Evolutionary conservation across 2,113 vertebrate genomes (phyloP), one percentile per base, ranked within the genome.

Genomic region (Sander vitreus): DNA sequence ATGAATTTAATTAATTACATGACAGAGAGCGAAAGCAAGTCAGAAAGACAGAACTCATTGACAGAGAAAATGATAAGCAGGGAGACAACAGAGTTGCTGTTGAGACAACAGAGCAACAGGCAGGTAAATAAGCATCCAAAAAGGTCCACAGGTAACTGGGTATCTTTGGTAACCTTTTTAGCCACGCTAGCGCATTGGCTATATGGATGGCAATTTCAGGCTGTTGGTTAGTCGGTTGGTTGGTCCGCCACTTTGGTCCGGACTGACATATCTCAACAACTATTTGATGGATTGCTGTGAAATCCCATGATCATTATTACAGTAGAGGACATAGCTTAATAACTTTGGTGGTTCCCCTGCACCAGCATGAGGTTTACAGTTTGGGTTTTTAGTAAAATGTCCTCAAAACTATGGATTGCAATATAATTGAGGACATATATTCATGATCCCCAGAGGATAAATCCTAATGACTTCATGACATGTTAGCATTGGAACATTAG

Each of bases 1-100:
- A 85, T 82, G 75, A 89, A 85, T 91, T 83, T 78, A 80, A 86
- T 72, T 85, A 72, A 88, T 91, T 91, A 87, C 53, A 72, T 68
- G 75, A 79, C 62, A 91, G 6, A 73, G 62, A 83, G 48, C 77
- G 5, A 62, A 33, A 83, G 25, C 65, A 60, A 73, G 58, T 47
- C 8, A 70, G 55, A 78, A 76, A 58, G 36, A 76, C 57, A 33
- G 27, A 87, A 36, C 55, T 67, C 25, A 36, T 6, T 30, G 50
- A 36, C 43, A 51, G 8, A 57, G 21, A 71, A 62, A 59, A 45
- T 23, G 5, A 58, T 16, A 48, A 30, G n/a, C n/a, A 9, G 6
- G 14, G 48, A 63, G 27, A 47, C 6, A 16, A n/a, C 21, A 53
- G 4, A 68, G 6, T 25, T 25, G 25, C 25, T 25, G 25, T 25